These are phyloP conservation scores for Polia nebulosa DNA, from an alignment of 2,888 invertebrate species.

Conservation along the genomic window DNA sequence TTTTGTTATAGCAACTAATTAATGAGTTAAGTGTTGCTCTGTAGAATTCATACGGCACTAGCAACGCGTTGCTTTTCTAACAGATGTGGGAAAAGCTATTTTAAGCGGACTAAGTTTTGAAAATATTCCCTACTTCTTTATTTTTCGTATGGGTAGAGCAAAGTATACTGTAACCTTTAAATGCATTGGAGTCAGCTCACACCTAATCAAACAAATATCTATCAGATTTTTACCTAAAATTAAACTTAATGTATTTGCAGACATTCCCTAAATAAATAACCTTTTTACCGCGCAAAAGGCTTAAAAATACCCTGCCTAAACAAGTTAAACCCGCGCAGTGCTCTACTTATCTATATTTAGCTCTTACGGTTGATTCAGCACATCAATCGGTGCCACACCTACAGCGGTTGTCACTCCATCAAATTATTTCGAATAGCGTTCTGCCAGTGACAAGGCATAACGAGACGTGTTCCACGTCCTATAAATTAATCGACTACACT, in stretches of 20 bases:
- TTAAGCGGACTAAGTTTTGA: neutral
- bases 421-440: constrained; percentile 40
- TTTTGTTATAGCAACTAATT: constrained; percentile 26
- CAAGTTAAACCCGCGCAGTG: constrained; percentile 18
- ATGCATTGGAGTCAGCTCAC: neutral
- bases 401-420: constrained; percentile 48
- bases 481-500: constrained; percentile 57
- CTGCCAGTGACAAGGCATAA: constrained; percentile 50
- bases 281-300: constrained; percentile 9
- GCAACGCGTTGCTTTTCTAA: neutral
- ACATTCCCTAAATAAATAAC: constrained; percentile 42
- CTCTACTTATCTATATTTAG: constrained; percentile 41
- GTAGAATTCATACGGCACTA: constrained; percentile 13
- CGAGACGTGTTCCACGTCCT: constrained; percentile 29
- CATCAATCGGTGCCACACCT: constrained; percentile 34
- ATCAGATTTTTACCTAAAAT: neutral
- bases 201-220: neutral
- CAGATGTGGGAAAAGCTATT: neutral
- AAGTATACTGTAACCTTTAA: too few relatives aligned
- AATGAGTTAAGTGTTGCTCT: constrained; percentile 28
- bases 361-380: constrained; percentile 14
- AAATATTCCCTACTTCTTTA: neutral
- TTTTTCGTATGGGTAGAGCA: neutral
- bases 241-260: constrained; percentile 17
- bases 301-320: constrained; percentile 22